Percentiles rank a stretch among this genome's conserved stretches.
Evolutionary conservation across 1,140 invertebrate genomes (phyloP).

Genomic region (Ceratina calcarata): DNA sequence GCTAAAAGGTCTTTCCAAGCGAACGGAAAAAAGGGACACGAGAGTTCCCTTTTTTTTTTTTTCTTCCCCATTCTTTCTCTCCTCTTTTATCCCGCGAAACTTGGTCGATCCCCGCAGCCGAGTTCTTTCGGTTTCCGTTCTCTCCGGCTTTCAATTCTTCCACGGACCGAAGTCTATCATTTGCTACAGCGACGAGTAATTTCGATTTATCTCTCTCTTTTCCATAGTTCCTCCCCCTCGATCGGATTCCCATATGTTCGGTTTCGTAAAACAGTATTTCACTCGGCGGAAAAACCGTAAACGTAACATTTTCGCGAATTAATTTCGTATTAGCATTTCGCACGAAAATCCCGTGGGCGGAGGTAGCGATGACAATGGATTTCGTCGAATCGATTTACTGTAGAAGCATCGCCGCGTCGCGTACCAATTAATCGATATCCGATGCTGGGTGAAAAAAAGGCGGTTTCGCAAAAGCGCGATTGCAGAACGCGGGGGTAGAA

Average conservation of each 20-base stretch:
- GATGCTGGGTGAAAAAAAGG: constrained; percentile 12
- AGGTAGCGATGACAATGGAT: background rate
- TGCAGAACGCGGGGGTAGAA: background rate
- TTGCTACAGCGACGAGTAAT: too few species aligned
- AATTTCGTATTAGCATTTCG: too few species aligned
- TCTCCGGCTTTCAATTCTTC: background rate
- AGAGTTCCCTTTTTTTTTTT: background rate
- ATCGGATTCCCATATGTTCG: too few species aligned
- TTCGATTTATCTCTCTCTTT: too few species aligned
- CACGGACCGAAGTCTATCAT: too few species aligned
- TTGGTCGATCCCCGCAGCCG: background rate
- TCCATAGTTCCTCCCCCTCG: too few species aligned
- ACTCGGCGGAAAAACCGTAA: too few species aligned
- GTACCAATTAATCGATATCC: constrained; percentile 6
- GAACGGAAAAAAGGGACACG: background rate
- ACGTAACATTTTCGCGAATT: too few species aligned
- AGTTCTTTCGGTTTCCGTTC: background rate
- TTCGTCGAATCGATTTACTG: constrained; percentile 17
- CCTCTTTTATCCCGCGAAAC: background rate
- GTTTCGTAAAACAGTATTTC: too few species aligned
- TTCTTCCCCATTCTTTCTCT: background rate
- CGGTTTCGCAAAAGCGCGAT: constrained; percentile 19
- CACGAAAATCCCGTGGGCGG: too few species aligned
- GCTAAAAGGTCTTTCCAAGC: constrained; percentile 35
- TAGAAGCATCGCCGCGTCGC: too few species aligned